Percentiles rank a stretch among this genome's conserved stretches.
phyloP scores from a whole-genome alignment of 2,113 vertebrate genomes.

The Hypomesus transpacificus region DNA sequence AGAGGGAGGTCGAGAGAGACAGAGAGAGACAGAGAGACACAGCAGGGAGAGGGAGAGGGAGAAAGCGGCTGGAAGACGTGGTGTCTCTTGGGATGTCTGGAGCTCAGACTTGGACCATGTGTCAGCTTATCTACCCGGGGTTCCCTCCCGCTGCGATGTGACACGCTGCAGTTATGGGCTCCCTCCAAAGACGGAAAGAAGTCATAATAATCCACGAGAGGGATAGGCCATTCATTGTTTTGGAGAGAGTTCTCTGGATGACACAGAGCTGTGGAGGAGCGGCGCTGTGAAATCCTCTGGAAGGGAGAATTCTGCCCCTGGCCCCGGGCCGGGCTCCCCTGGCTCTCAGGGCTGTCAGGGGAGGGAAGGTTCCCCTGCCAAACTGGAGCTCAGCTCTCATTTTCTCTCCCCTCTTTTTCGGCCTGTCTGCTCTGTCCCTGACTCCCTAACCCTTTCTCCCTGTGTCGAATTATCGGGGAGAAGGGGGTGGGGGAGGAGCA shows the following conservation, averaged over 20 bases:
- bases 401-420: conserved; percentile 53
- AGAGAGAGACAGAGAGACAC: too few species aligned
- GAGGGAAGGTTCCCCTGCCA: conserved; percentile 27
- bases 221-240: conserved; percentile 76
- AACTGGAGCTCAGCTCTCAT: conserved; percentile 54
- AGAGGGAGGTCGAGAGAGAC: too few species aligned
- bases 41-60: not conserved
- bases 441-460: conserved; percentile 60
- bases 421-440: conserved; percentile 40
- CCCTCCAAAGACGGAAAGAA: conserved; percentile 44
- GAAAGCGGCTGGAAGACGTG: conserved; percentile 18
- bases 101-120: conserved; percentile 21
- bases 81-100: conserved; percentile 21
- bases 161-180: conserved; percentile 47
- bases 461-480: conserved; percentile 60
- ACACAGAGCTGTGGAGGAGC: conserved; percentile 85
- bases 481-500: conserved; percentile 5
- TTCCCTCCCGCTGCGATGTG: conserved; percentile 53
- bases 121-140: conserved; percentile 11
- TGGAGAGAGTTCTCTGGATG: conserved; percentile 82
- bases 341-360: conserved; percentile 55
- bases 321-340: conserved; percentile 44
- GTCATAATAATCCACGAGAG: conserved; percentile 26
- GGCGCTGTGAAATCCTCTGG: conserved; percentile 84
- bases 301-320: conserved; percentile 76